Percentiles rank a stretch among this genome's conserved stretches.
phyloP scores from a whole-genome alignment of 2,113 vertebrate genomes.

The Triplophysa dalaica region DNA sequence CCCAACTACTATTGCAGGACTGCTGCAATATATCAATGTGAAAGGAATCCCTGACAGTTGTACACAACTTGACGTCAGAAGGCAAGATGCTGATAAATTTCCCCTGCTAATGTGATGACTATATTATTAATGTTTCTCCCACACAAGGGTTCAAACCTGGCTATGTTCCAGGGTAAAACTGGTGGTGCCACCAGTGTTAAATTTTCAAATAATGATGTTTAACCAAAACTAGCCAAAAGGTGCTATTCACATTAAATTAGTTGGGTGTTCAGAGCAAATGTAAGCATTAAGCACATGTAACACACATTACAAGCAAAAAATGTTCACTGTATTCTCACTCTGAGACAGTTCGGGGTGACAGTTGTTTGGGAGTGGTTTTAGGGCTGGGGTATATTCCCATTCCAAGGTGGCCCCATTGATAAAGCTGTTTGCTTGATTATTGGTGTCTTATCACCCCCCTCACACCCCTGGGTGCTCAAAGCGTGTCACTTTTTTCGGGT shows the following conservation, averaged over 20 bases:
- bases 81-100: conserved; percentile 61
- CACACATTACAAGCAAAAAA: no score
- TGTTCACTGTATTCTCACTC: not conserved
- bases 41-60: conserved; percentile 67
- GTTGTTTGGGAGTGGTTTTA: conserved; percentile 55
- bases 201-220: not conserved
- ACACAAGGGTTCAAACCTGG: no score
- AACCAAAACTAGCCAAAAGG: not conserved
- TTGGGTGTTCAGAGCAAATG: no score
- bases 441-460: conserved; percentile 64
- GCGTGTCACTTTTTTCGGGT: conserved; percentile 42
- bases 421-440: conserved; percentile 58
- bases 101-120: not conserved
- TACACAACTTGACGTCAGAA: conserved; percentile 66
- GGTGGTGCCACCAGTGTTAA: no score
- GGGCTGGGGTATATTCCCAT: conserved; percentile 76
- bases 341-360: conserved; percentile 36
- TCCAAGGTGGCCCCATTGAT: conserved; percentile 71
- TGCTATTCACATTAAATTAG: not conserved
- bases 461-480: conserved; percentile 47
- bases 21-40: not conserved
- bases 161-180: no score
- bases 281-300: not conserved
- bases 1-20: not conserved
- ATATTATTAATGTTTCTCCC: conserved; percentile 16